Base-by-base conservation (phyloP, 2,888 invertebrate genomes). In the Eulithis prunata region DNA sequence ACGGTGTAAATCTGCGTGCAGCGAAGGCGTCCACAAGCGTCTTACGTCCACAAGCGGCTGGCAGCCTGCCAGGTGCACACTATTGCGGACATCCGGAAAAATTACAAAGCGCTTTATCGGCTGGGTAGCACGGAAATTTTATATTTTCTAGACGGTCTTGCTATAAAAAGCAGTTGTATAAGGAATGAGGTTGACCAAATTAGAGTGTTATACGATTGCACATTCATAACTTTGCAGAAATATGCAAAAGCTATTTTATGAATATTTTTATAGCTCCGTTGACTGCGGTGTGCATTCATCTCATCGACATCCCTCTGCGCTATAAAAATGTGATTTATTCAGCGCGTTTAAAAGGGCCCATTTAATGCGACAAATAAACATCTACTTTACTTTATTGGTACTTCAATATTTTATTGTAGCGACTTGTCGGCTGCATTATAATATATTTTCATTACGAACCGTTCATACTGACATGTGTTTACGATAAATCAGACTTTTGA, bases 321-420 rank as follows among this genome's bases (percentile, higher is more conserved):
- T 59, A 71, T 71, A 70, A 74, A 72, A 66, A 49, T 55, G 60
- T 69, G 71, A 74, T 74, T 71, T 73, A 73, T 68, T 49, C 56
- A 62, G 56, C 64, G 62, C 61, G 57, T 57, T 73, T 72, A 68
- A 70, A 47, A 59, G 66, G 57, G 64, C 64, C 67, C 71, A 54
- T 70, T 64, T 66, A 66, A 66, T 65, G 56, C 66, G 72, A 71
- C 71, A 71, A 70, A 72, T 74, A 72, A 72, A 74, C 73, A 72
- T 70, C 69, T 72, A 74, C 71, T 74, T 71, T 58, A 72, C 58
- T 74, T 74, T 74, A 72, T 74, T 70, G 74, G 74, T 74, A 46
- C 71, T 74, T 67, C 62, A 58, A 67, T 71, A 69, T 70, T 74
- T 74, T 72, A 72, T 68, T 63, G 69, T 58, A 64, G 46, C 56